These are phyloP conservation scores for Semnornis frantzii DNA, from an alignment of 2,113 vertebrate species.

Conservation along the genomic window DNA sequence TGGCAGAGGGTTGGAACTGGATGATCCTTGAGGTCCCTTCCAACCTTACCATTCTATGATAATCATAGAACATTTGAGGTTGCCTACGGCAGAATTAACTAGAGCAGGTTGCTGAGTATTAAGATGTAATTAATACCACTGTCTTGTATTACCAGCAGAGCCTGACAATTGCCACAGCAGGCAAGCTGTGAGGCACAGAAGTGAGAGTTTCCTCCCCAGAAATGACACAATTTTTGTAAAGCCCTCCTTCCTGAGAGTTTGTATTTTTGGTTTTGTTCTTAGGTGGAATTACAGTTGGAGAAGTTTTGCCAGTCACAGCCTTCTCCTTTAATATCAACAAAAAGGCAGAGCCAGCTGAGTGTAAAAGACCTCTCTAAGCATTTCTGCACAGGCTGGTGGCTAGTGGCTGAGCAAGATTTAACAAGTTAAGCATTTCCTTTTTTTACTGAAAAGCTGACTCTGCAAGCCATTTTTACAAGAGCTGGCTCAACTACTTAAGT, in stretches of 20 bases:
- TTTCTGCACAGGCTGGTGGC: background rate
- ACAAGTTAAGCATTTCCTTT: slow-evolving; percentile 56
- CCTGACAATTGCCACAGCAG: background rate
- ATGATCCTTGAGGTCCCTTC: too few species aligned
- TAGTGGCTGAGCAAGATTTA: slow-evolving; percentile 38
- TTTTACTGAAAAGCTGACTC: slow-evolving; percentile 40
- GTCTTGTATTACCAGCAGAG: background rate
- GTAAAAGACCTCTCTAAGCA: slow-evolving; percentile 31
- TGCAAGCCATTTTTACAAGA: background rate
- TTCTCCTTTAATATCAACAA: slow-evolving; percentile 1
- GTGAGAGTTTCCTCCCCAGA: background rate
- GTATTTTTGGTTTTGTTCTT: background rate
- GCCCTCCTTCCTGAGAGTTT: background rate
- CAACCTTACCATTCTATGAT: too few species aligned
- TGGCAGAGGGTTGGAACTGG: too few species aligned
- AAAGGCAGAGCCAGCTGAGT: background rate
- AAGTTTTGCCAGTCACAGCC: background rate
- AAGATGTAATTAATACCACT: background rate
- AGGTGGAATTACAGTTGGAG: background rate
- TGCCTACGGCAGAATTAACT: background rate
- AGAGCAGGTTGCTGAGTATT: background rate
- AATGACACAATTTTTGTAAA: background rate
- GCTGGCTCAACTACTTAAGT: slow-evolving; percentile 4
- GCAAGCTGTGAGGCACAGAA: background rate
- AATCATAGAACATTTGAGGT: background rate